Evolutionary conservation across 2,797 vertebrate species (phyloP).

Genomic region (Spondyliosoma cantharus): DNA sequence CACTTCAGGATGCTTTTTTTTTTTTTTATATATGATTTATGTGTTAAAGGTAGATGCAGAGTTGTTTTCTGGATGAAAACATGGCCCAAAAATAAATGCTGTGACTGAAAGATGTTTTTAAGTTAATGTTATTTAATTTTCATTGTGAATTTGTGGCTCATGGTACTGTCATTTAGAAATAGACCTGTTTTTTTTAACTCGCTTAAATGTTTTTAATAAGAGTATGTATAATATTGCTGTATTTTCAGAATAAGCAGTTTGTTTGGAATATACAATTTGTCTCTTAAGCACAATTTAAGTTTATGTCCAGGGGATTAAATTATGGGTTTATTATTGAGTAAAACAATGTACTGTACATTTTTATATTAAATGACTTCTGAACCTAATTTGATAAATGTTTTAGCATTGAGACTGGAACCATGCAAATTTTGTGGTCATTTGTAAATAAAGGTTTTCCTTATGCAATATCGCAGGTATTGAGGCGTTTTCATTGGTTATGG

Average conservation of each 20-base stretch:
- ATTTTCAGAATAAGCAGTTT: constrained; percentile 85
- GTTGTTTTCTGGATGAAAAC: constrained; percentile 79
- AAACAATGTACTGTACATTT: constrained; percentile 87
- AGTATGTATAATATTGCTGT: constrained; percentile 85
- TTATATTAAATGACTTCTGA: constrained; percentile 86
- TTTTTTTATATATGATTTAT: constrained; percentile 51
- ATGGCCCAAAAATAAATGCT: constrained; percentile 88
- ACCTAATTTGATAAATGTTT: constrained; percentile 88
- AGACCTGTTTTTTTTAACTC: constrained; percentile 73
- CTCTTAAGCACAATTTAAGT: constrained; percentile 87
- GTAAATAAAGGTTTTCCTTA: constrained; percentile 88
- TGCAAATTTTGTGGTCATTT: constrained; percentile 84
- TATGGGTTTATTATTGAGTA: constrained; percentile 85
- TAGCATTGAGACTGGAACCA: constrained; percentile 85
- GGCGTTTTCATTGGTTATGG: neutral
- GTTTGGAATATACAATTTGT: constrained; percentile 83
- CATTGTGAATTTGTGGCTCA: constrained; percentile 86
- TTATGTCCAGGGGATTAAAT: constrained; percentile 87
- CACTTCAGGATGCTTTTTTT: constrained; percentile 82
- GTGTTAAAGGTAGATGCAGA: constrained; percentile 78
- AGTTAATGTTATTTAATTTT: constrained; percentile 89
- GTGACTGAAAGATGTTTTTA: constrained; percentile 88
- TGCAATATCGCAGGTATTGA: constrained; percentile 35
- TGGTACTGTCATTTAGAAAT: constrained; percentile 86
- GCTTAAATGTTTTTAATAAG: constrained; percentile 81